Base-by-base conservation (phyloP, 2,888 invertebrate species). In the Taphrorychus bicolor region DNA sequence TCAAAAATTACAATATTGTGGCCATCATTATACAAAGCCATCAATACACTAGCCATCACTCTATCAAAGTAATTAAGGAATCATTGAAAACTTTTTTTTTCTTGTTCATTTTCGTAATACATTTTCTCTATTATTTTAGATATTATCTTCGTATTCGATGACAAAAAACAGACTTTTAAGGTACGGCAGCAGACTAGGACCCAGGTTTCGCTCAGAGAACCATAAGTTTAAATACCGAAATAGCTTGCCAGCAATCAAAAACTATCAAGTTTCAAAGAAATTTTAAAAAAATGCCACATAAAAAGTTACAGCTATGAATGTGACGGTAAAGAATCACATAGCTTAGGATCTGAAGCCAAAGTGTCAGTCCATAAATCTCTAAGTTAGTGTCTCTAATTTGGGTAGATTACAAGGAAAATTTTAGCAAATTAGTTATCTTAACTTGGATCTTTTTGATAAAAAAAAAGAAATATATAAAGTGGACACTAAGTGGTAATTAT, bases 121-220 rank as follows among this genome's bases (percentile, higher is more conserved):
- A n/a, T n/a, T n/a, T n/a, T n/a, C n/a, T n/a, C n/a, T n/a, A n/a
- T 49, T 48, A 45, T 59, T 72, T 18, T 56, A 74, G 74, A 85
- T 86, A 1, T 75, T 89, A 45, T 87, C 88, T 0, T 83, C 84
- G 42, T 84, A 87, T 72, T 88, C 88, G 0, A 85, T 85, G n/a
- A n/a, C n/a, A 18, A 84, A 87, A 1, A 86, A 86, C n/a, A 82
- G 83, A 70, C 81, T 88, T 7, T 81, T 89, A 11, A 83, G 86
- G 3, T 85, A 83, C 53, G 88, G 88, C 0, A 87, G 87, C 1
- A 82, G 83, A 65, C 79, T 78, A 3, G 75, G 76, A 49, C 77
- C 78, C 2, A 52, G 32, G 17, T 73, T 70, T 45, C 77, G 74
- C 54, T 74, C 76, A 2, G 76, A 76, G 60, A 76, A 78, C 54